These are phyloP conservation scores for Colletes collaris DNA, from an alignment of 2,888 invertebrate species.

Conservation along the genomic window DNA sequence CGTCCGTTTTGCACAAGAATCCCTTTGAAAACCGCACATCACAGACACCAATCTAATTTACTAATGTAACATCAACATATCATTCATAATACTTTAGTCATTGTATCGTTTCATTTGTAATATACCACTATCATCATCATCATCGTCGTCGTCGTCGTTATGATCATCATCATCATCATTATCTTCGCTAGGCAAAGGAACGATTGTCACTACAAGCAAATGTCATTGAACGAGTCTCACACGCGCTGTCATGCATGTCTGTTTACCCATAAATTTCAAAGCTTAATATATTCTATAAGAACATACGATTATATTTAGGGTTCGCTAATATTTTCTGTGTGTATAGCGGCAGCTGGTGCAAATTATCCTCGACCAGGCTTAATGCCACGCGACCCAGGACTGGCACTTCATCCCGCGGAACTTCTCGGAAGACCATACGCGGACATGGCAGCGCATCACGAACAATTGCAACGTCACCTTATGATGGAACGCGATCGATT, in stretches of 20 bases:
- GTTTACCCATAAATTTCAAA: conserved; percentile 8
- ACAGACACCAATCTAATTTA: conserved; percentile 14
- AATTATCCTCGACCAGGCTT: conserved; percentile 87
- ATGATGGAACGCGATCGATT: conserved; percentile 92
- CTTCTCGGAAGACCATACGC: conserved; percentile 92
- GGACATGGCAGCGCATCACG: conserved; percentile 91
- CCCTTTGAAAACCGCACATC: conserved; percentile 23
- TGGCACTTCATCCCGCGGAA: conserved; percentile 90
- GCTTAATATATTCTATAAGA: conserved; percentile 28
- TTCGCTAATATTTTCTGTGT: conserved; percentile 40
- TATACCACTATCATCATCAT: neutral
- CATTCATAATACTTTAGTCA: conserved; percentile 20
- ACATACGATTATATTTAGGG: neutral
- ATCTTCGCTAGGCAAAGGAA: conserved; percentile 9
- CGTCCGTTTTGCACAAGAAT: conserved; percentile 26
- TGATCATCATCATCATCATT: conserved; percentile 4
- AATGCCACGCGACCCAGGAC: conserved; percentile 85
- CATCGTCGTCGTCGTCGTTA: neutral
- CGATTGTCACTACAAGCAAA: neutral
- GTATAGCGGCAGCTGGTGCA: conserved; percentile 84
- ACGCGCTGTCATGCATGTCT: conserved; percentile 56
- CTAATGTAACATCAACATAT: conserved; percentile 12
- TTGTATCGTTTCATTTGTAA: conserved; percentile 10
- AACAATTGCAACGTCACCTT: conserved; percentile 93
- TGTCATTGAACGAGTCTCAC: conserved; percentile 19